Evolutionary conservation across 2,888 invertebrate genomes (phyloP).

Genomic region (Drosophila fungiperda): DNA sequence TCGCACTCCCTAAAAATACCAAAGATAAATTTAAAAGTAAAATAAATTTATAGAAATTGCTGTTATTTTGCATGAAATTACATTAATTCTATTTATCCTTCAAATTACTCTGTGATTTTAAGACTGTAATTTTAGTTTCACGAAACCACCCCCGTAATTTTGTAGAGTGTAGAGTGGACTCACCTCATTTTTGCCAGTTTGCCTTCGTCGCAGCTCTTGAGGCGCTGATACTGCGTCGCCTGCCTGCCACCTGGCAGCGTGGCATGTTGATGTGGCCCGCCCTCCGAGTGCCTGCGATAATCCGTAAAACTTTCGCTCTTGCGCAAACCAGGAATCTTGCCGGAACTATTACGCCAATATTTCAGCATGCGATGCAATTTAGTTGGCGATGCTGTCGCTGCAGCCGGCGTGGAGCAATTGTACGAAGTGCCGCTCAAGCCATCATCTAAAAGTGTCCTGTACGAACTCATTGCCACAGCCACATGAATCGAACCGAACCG

Average conservation of each 20-base stretch:
- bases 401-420: slow-evolving; percentile 14
- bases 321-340: slow-evolving; percentile 64
- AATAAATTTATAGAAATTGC: background rate
- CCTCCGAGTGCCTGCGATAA: slow-evolving; percentile 67
- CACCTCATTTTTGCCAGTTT: slow-evolving; percentile 74
- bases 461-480: slow-evolving; percentile 67
- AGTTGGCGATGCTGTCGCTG: slow-evolving; percentile 49
- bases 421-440: slow-evolving; percentile 5
- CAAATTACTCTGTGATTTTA: background rate
- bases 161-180: slow-evolving; percentile 37
- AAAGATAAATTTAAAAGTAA: background rate
- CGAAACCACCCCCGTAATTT: background rate
- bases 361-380: slow-evolving; percentile 77
- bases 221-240: slow-evolving; percentile 72
- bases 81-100: background rate
- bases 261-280: slow-evolving; percentile 23
- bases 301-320: slow-evolving; percentile 81
- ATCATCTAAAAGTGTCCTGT: slow-evolving; percentile 64
- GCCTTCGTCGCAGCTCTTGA: slow-evolving; percentile 79
- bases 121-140: background rate
- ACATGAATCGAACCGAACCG: background rate
- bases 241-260: slow-evolving; percentile 40
- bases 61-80: background rate
- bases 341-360: slow-evolving; percentile 81
- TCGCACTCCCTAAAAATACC: background rate